Base-by-base conservation (phyloP, 2,113 vertebrate species). In the Nerophis lumbriciformis region DNA sequence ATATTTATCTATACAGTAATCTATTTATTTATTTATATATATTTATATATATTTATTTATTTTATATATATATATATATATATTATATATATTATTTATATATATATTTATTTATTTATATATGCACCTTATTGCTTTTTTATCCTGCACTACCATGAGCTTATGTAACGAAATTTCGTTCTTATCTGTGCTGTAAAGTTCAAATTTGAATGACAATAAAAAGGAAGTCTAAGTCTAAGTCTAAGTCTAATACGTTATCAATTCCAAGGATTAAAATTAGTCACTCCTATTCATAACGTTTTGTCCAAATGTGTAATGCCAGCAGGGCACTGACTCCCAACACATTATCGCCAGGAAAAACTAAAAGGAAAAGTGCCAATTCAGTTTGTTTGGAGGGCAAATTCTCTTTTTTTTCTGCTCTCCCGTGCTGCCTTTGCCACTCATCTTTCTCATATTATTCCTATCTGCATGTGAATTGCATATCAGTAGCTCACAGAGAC, bases 381-480 rank as follows among this genome's bases (percentile, higher is more conserved):
- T 80, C 59, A 64, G 80, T 80, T 83, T 80, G 77, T 85, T 79
- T 72, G 28, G 78, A 75, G 71, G 78, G 73, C 82, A 84, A 62
- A 80, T 75, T 71, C 49, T 68, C 58, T 13, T 66, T 15, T 13
- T 65, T 59, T 68, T 42, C 21, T 9, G n/a, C 62, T 35, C 44
- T 53, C 19, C 28, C 28, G 21, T 45, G 58, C 42, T 49, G 38
- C 51, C 64, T 59, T 5, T 64, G 48, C 47, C 37, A 9, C 65
- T 66, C 54, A 63, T 58, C 66, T 66, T 64, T 52, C 63, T 66
- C 59, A 75, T 69, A 77, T 80, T 65, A 78, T 69, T 73, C 67
- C 53, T 71, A 83, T 83, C 75, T 83, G 72, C 79, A 87, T 83
- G 71, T 75, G 67, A 83, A 85, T 71, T 82, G 77, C 75, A 72